Evolutionary conservation across 2,113 vertebrate species (phyloP), one percentile per base, ranked within the genome.

Genomic region (Uropsilus gracilis): DNA sequence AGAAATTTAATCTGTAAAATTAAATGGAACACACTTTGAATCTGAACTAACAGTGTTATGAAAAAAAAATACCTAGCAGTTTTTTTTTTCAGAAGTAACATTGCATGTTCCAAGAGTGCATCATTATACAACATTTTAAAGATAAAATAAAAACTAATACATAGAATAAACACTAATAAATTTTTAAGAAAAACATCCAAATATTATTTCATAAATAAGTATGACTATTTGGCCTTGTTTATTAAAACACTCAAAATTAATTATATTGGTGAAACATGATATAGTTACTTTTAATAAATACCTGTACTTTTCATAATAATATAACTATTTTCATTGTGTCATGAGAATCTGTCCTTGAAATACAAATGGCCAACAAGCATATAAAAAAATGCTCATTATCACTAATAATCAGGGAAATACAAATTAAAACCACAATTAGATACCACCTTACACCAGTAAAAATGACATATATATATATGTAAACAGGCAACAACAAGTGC

Each of bases 211-310:
- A 4, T 73, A 59, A 86, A 73, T 73, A 50, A 24, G 32, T 55
- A 22, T 55, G 37, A 34, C 32, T 42, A 59, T 71, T 88, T 75
- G 61, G 17, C 14, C 85, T 86, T 69, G 32, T 63, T 24, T 82
- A 44, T 61, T 55, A 46, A 90, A 46, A 44, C 5, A 50, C n/a
- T 73, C 10, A 71, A 78, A 64, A 69, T 64, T 76, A 39, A 9
- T 66, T 55, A 53, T 61, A 76, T 22, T 85, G 37, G 48, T 91
- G 71, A 80, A 71, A 53, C 55, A 11, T 46, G 73, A 68, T 75
- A 76, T 16, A 82, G 18, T 71, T 80, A 37, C 24, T 81, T 78
- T 78, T 72, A 82, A 68, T 68, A 90, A 92, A 94, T 42, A 44
- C 8, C n/a, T 75, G 80, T 85, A n/a, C 7, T 81, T 89, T 86